Evolutionary conservation across 2,113 vertebrate genomes (phyloP).

Genomic region (Alouatta palliata): DNA sequence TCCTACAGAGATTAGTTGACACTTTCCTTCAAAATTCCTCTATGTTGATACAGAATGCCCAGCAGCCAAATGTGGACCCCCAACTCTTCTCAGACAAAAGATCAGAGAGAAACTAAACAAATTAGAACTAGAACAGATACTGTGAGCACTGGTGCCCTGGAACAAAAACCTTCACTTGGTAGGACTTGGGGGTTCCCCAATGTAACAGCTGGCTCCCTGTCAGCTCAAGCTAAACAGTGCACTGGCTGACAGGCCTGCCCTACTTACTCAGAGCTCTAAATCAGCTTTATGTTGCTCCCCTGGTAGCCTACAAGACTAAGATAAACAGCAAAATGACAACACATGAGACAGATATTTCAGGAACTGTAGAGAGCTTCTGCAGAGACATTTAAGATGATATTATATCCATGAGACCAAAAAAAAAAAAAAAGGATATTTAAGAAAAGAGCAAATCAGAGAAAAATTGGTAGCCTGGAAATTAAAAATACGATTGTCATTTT

Average conservation of each 20-base stretch:
- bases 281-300: background rate
- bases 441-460: background rate
- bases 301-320: background rate
- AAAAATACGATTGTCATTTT: background rate
- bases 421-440: background rate
- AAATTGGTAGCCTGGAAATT: background rate
- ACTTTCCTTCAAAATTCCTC: background rate
- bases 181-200: background rate
- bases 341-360: background rate
- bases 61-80: background rate
- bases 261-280: background rate
- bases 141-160: background rate
- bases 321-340: background rate
- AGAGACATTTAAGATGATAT: background rate
- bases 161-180: background rate
- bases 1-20: accelerated
- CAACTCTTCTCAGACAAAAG: background rate
- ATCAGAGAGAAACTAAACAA: background rate
- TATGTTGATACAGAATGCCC: background rate
- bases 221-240: background rate
- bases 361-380: background rate
- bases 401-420: background rate
- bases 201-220: background rate
- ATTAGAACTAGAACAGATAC: background rate
- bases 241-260: background rate